phyloP scores from a whole-genome alignment of 2,113 vertebrate species.

The Sturnira hondurensis region DNA sequence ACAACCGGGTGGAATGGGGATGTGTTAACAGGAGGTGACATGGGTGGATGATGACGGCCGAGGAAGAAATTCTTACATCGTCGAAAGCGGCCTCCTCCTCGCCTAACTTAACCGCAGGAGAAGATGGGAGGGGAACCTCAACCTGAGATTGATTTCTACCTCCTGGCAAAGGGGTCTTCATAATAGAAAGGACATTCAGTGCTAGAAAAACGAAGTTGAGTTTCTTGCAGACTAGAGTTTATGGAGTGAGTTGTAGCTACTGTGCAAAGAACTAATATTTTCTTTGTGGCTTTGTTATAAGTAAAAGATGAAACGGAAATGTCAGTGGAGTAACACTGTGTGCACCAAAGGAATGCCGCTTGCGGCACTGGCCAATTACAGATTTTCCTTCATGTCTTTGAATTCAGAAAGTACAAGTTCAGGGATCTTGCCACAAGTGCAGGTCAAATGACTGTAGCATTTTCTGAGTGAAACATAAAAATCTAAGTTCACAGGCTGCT shows the following conservation, averaged over 20 bases:
- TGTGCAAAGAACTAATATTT: neutral
- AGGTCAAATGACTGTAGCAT: neutral
- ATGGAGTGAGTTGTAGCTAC: neutral
- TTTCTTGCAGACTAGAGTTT: neutral
- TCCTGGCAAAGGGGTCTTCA: neutral
- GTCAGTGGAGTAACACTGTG: neutral
- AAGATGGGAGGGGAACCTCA: neutral
- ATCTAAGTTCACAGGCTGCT: neutral
- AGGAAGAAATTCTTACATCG: neutral
- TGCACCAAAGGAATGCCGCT: neutral
- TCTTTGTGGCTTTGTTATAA: conserved; percentile 31
- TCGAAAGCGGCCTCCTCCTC: neutral
- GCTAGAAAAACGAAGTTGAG: conserved; percentile 3
- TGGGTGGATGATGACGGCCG: neutral
- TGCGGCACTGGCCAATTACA: neutral
- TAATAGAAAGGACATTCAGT: neutral
- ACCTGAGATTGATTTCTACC: conserved; percentile 7
- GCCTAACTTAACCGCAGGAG: neutral
- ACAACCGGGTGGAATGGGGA: neutral
- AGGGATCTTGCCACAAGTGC: neutral
- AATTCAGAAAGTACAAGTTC: neutral
- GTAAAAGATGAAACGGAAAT: neutral
- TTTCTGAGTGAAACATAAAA: neutral
- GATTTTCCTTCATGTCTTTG: neutral
- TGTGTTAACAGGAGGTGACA: neutral